Percentiles rank a stretch among this genome's conserved stretches.
Evolutionary conservation across 2,888 invertebrate species (phyloP).

Genomic region (Pimpla rufipes): DNA sequence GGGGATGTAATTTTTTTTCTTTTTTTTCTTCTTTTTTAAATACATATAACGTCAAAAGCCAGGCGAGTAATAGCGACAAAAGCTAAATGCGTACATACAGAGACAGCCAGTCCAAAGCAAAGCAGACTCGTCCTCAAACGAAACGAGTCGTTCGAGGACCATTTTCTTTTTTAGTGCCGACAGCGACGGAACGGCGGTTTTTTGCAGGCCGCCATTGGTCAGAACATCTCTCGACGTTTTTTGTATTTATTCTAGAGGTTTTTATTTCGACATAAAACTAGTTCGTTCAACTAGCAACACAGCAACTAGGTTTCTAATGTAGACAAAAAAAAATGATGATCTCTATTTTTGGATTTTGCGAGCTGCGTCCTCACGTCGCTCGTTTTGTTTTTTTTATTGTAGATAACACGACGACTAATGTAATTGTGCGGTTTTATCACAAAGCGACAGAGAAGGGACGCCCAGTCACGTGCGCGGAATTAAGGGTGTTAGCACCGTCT

Average conservation of each 20-base stretch:
- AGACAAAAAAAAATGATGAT: slow-evolving; percentile 3
- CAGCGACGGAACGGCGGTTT: slow-evolving; percentile 7
- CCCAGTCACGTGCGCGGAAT: slow-evolving; percentile 84
- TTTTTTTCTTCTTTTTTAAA: slow-evolving; percentile 23
- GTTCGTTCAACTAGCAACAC: slow-evolving; percentile 51
- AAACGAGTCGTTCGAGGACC: slow-evolving; percentile 38
- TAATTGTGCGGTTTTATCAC: slow-evolving; percentile 79
- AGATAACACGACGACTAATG: slow-evolving; percentile 49
- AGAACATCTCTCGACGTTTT: slow-evolving; percentile 21
- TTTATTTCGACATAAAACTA: slow-evolving; percentile 33
- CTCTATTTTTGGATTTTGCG: slow-evolving; percentile 38
- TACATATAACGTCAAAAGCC: slow-evolving; percentile 56
- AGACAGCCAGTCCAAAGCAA: slow-evolving; percentile 65
- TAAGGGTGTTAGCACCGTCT: slow-evolving; percentile 79
- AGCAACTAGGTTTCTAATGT: slow-evolving; percentile 21
- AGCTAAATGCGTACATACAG: slow-evolving; percentile 72
- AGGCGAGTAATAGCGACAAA: slow-evolving; percentile 71
- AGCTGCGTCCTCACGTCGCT: slow-evolving; percentile 47
- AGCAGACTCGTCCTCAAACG: slow-evolving; percentile 54
- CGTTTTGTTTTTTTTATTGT: slow-evolving; percentile 40
- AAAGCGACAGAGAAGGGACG: slow-evolving; percentile 85
- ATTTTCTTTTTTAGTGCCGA: slow-evolving; percentile 34
- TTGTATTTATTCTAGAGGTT: not conserved
- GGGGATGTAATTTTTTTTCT: no score
- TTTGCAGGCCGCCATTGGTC: slow-evolving; percentile 5